Percentiles rank a stretch among this genome's conserved stretches.
Evolutionary conservation across 2,888 invertebrate genomes (phyloP).

Genomic region (Spisula subtruncata): DNA sequence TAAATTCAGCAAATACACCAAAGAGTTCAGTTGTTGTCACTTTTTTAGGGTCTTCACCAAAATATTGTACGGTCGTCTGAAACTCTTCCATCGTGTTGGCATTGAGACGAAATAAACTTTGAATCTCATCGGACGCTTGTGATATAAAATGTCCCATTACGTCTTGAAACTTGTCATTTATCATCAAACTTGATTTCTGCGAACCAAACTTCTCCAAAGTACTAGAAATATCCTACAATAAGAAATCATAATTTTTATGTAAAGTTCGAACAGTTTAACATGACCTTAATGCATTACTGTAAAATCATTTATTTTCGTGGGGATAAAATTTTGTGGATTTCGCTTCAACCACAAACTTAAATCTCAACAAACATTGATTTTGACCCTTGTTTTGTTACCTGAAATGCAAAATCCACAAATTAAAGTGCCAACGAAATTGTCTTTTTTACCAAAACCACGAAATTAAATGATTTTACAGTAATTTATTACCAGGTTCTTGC

Average conservation of each 20-base stretch:
- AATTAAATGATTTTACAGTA: too few relatives aligned
- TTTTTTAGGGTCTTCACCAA: constrained; percentile 85
- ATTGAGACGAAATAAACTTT: constrained; percentile 81
- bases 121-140: constrained; percentile 83
- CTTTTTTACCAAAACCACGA: too few relatives aligned
- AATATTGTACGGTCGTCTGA: constrained; percentile 82
- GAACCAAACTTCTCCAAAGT: constrained; percentile 80
- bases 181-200: constrained; percentile 74
- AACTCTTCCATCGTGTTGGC: constrained; percentile 83
- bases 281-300: too few relatives aligned
- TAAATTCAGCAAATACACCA: constrained; percentile 85
- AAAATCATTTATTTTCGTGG: too few relatives aligned
- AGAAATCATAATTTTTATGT: background rate
- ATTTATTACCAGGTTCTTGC: too few relatives aligned
- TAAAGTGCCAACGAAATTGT: too few relatives aligned
- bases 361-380: too few relatives aligned
- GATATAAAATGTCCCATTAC: constrained; percentile 84
- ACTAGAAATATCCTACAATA: constrained; percentile 81
- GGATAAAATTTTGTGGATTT: too few relatives aligned
- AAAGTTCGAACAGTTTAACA: too few relatives aligned
- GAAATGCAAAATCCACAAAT: too few relatives aligned
- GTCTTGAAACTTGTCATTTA: constrained; percentile 84
- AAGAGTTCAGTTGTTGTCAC: constrained; percentile 83
- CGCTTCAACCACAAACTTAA: too few relatives aligned
- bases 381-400: too few relatives aligned